Evolutionary conservation across 2,113 vertebrate genomes (phyloP), one percentile per base, ranked within the genome.

Genomic region (Onychorhynchus coronatus): DNA sequence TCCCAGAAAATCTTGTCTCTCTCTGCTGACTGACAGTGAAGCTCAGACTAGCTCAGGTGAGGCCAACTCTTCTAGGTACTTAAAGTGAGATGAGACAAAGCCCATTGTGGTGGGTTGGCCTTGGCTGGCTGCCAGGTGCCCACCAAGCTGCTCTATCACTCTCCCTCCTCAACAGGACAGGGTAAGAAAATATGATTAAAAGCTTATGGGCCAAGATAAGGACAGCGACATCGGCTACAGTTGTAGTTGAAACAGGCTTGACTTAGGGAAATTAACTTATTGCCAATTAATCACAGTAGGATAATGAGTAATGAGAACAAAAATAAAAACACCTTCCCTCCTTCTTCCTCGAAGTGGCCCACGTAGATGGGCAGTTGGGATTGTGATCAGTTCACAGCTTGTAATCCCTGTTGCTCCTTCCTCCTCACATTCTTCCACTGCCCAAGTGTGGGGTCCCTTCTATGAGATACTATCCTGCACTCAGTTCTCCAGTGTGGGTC

Each of bases 381-480:
- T 9, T 71, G 9, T 61, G 33, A 61, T 52, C 25, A 42, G 11
- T 68, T 84, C 44, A 28, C 5, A 52, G 27, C 4, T 91, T 8
- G 84, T 77, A 17, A 35, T 42, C 20, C 18, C 31, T 79, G 6
- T 4, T 67, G 6, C 5, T 93, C 9, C 24, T 53, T 83, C 23
- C 3, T 72, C 20, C 33, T 58, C 27, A n/a, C 0, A 0, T 13
- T 41, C 53, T 70, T 80, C 5, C 6, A 13, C 8, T 74, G 7
- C 7, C 47, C 16, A 6, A 59, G 19, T 1, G 0, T 42, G 30
- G 3, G 2, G 12, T 62, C 6, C 9, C 13, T 75, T 39, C 44
- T 25, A 4, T 67, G 19, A 71, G 22, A 21, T 47, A 58, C 65
- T 19, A 5, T 52, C 21, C 21, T 78, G 74, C 24, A 71, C 0